Base-by-base conservation (phyloP, 2,113 vertebrate species). In the Sclerurus mexicanus region DNA sequence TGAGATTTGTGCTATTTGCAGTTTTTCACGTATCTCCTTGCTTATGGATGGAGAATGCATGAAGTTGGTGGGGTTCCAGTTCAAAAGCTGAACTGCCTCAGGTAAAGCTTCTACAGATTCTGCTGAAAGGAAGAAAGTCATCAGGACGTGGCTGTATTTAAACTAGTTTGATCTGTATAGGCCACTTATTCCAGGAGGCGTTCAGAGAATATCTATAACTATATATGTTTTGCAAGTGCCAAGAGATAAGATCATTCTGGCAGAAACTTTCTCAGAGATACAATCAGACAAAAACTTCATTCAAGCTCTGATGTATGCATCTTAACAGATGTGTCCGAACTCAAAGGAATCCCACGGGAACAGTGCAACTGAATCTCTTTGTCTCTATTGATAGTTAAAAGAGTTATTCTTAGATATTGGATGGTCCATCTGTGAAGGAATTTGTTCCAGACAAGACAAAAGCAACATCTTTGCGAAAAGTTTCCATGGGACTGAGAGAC, bases 241-340 rank as follows among this genome's bases (percentile, higher is more conserved):
- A 97, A 96, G 93, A 97, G 97, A 97, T 96, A 97, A 97, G 96
- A 97, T 97, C 86, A 90, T 97, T 97, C 96, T 97, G 95, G 96
- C 96, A 96, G 94, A 98, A 97, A 95, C 86, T 95, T 97, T 96
- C 96, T 98, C 92, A 96, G 97, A 97, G 97, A 97, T 97, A 94
- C 91, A 95, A 92, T 96, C 97, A 97, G 96, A 98, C 97, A 97
- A 97, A 98, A 97, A 93, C 95, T 97, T 98, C 93, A 96, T 98
- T 98, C 97, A 97, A 27, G 92, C 96, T 98, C 93, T 97, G 91
- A 97, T 97, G 96, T 96, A 82, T 97, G 94, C 95, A 94, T 98
- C 97, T 97, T 97, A 98, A 97, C 98, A 98, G 98, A 98, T 98
- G 98, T 98, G 97, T 97, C 97, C 97, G 96, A 97, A 97, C 93